Percentiles rank a stretch among this genome's conserved stretches.
phyloP scores from a whole-genome alignment of 2,888 invertebrate genomes.

The Andrena bucephala region DNA sequence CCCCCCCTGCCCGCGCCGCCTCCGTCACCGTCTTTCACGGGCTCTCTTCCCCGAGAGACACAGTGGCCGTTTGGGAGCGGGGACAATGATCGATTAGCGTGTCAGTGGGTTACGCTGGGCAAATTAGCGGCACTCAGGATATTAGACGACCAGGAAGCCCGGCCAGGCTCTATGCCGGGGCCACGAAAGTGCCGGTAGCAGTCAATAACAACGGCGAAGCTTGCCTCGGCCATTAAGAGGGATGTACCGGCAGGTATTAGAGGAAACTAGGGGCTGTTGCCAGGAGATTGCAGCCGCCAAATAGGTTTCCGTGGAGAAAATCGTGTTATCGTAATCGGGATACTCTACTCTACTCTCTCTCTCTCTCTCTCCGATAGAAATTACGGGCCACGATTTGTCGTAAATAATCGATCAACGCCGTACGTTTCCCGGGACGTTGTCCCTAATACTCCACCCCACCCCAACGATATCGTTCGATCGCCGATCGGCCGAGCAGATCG shows the following conservation, averaged over 20 bases:
- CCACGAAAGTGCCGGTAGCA: slow-evolving; percentile 65
- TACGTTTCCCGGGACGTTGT: slow-evolving; percentile 11
- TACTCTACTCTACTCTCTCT: slow-evolving; percentile 19
- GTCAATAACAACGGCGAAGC: slow-evolving; percentile 69
- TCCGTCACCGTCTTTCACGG: slow-evolving; percentile 34
- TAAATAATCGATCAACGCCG: slow-evolving; percentile 44
- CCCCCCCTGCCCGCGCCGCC: slow-evolving; percentile 17
- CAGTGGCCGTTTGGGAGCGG: slow-evolving; percentile 32
- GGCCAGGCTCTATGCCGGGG: slow-evolving; percentile 32
- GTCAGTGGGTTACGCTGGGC: slow-evolving; percentile 77
- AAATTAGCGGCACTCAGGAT: slow-evolving; percentile 82
- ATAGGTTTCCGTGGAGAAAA: slow-evolving; percentile 60
- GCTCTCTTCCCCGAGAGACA: slow-evolving; percentile 36
- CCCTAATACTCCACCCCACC: slow-evolving; percentile 9
- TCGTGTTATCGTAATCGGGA: slow-evolving; percentile 54
- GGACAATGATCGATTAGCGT: slow-evolving; percentile 76
- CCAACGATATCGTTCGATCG: slow-evolving; percentile 5
- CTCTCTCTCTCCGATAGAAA: slow-evolving; percentile 26
- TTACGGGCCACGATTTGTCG: slow-evolving; percentile 39
- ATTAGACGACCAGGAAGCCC: slow-evolving; percentile 77
- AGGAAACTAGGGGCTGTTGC: slow-evolving; percentile 58
- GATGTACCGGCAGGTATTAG: slow-evolving; percentile 62
- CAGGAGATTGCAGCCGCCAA: slow-evolving; percentile 62
- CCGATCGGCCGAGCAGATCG: background rate
- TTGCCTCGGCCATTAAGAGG: slow-evolving; percentile 65